Evolutionary conservation across 2,113 vertebrate genomes (phyloP).

Genomic region (Uria aalge): DNA sequence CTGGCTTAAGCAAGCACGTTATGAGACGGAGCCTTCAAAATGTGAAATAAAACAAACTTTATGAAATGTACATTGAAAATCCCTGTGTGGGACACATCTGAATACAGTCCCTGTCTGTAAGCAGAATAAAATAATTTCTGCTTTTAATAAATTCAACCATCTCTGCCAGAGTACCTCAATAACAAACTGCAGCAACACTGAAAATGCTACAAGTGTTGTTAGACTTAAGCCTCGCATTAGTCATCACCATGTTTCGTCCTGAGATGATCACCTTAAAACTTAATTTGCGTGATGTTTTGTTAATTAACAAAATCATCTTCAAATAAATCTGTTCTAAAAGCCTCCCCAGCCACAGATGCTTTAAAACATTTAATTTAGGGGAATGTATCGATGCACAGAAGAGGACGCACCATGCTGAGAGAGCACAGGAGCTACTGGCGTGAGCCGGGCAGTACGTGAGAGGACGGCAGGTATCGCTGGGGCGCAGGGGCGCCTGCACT

Average conservation of each 20-base stretch:
- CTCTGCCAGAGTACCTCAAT: background rate
- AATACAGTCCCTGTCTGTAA: background rate
- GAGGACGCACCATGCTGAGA: background rate
- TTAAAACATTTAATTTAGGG: background rate
- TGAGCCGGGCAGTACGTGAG: rapidly evolving
- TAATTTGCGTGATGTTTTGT: background rate
- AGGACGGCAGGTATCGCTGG: rapidly evolving
- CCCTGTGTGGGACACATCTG: background rate
- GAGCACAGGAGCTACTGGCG: background rate
- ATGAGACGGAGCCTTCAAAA: background rate
- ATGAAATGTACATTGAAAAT: background rate
- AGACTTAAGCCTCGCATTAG: background rate
- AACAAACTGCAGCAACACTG: background rate
- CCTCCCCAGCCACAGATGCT: background rate
- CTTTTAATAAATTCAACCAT: background rate
- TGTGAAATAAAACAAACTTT: background rate
- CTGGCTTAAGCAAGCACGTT: background rate
- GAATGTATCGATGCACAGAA: rapidly evolving
- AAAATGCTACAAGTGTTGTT: background rate
- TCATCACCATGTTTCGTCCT: background rate
- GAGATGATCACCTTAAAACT: background rate
- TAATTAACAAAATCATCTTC: background rate
- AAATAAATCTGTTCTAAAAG: background rate
- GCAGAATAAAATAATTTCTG: background rate
- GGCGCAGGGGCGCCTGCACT: rapidly evolving